These are phyloP conservation scores for Columba janthina DNA, from an alignment of 2,113 vertebrate species.

Conservation along the genomic window DNA sequence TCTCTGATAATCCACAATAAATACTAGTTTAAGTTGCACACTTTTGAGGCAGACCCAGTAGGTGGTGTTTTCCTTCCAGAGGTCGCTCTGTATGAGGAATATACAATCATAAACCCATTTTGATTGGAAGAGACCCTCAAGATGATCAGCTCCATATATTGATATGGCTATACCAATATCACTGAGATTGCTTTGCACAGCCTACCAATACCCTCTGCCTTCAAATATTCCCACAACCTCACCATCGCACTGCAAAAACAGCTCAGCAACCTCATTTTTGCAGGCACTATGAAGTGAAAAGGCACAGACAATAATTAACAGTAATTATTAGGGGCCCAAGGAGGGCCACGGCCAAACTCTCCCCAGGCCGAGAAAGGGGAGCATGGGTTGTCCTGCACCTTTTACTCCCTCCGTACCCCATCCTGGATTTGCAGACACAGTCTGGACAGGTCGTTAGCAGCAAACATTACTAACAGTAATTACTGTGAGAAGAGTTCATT, in stretches of 20 bases:
- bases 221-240: not conserved
- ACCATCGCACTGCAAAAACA: not conserved
- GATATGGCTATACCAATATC: no score
- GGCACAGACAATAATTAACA: no score
- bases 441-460: not conserved
- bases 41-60: not conserved
- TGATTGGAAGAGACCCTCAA: no score
- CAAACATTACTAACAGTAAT: not conserved
- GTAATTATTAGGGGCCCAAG: not conserved
- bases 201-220: not conserved
- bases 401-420: no score
- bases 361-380: not conserved
- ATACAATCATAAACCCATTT: no score
- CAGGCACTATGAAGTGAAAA: not conserved
- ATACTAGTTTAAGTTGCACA: not conserved
- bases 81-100: no score
- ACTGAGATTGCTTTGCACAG: no score
- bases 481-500: not conserved
- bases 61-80: not conserved
- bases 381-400: no score
- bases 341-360: accelerated
- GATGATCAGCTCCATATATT: no score
- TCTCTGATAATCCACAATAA: not conserved
- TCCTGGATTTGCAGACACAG: not conserved
- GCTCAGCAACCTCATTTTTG: not conserved